phyloP scores from a whole-genome alignment of 2,888 invertebrate genomes.

The Eucriotettix oculatus region DNA sequence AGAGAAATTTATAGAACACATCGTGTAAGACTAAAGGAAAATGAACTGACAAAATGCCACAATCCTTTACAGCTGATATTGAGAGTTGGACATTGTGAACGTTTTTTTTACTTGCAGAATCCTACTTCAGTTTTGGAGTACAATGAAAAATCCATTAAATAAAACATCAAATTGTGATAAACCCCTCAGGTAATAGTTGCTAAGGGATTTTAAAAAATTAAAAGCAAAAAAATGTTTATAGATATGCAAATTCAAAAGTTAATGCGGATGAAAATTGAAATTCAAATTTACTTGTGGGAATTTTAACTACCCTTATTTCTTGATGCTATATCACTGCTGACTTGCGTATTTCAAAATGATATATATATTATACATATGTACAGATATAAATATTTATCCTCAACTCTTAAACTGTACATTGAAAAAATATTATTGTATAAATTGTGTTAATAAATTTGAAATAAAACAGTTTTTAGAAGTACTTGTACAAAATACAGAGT shows the following conservation, averaged over 20 bases:
- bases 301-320: background rate
- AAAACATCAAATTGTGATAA: slow-evolving; percentile 14
- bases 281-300: background rate
- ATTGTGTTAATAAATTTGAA: background rate
- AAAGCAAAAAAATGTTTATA: slow-evolving; percentile 7
- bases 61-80: too few relatives aligned
- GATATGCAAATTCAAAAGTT: slow-evolving; percentile 3
- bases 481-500: background rate
- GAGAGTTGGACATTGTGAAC: too few relatives aligned
- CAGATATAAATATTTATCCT: background rate
- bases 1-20: too few relatives aligned
- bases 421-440: background rate
- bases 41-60: too few relatives aligned
- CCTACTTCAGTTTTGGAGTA: background rate
- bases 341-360: background rate
- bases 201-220: slow-evolving; percentile 13
- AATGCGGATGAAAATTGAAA: background rate
- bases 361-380: slow-evolving; percentile 1
- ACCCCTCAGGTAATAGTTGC: slow-evolving; percentile 14
- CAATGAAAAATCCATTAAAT: slow-evolving; percentile 2
- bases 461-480: background rate
- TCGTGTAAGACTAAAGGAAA: too few relatives aligned
- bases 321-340: slow-evolving; percentile 4
- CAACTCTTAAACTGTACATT: background rate
- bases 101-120: too few relatives aligned